Conservation (phyloP, 37 sponge, comb jelly and placozoan genomes). For the Eunapius fragilis region DNA sequence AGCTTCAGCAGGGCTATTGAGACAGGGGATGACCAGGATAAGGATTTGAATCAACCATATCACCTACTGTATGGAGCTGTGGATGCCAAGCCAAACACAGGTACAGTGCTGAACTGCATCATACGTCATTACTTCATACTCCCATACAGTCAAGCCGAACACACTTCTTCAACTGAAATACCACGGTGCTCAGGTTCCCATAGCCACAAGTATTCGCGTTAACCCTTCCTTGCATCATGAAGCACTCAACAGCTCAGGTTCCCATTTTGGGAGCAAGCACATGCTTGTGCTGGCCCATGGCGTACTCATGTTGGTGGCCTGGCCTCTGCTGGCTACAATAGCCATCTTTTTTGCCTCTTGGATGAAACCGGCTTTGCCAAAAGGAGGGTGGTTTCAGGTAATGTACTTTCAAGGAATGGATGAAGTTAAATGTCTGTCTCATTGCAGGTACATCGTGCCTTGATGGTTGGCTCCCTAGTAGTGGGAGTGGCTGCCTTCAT, state of each 20-base stretch:
- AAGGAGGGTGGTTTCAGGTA: conserved; percentile 68
- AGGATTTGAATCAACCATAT: background rate
- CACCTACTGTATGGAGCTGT: background rate
- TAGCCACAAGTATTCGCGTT: background rate
- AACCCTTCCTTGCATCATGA: background rate
- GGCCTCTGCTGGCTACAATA: conserved; percentile 42
- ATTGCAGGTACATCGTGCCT: background rate
- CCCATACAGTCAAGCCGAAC: background rate
- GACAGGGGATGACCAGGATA: background rate
- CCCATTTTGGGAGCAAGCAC: background rate
- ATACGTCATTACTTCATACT: background rate
- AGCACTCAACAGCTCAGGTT: background rate
- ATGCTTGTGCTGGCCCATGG: conserved; percentile 34
- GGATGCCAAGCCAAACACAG: background rate
- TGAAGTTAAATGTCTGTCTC: background rate
- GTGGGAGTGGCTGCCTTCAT: background rate
- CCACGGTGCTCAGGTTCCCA: background rate
- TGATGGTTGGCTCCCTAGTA: background rate
- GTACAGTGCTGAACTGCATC: background rate
- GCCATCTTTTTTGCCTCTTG: conserved; percentile 68
- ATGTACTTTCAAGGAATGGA: background rate
- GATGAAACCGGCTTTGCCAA: conserved; percentile 77
- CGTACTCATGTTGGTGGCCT: conserved; percentile 73
- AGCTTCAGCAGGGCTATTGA: background rate
- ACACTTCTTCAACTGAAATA: background rate